phyloP scores from a whole-genome alignment of 2,113 vertebrate genomes.

The Takifugu flavidus region DNA sequence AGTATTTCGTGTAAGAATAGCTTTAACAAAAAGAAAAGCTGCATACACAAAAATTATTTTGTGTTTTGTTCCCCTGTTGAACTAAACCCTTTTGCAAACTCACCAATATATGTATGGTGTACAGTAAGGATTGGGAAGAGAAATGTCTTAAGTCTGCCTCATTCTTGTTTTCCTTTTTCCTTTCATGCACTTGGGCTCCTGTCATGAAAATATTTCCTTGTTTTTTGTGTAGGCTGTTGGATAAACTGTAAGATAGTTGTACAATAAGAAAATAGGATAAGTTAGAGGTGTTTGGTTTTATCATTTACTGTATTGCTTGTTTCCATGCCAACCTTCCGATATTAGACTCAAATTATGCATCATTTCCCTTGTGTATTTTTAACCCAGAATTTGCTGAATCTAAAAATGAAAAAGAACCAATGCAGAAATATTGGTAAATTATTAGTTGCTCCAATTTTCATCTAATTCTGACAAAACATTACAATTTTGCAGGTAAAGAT shows the following conservation, averaged over 20 bases:
- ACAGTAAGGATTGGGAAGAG: not conserved
- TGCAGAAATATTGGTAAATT: constrained; percentile 5
- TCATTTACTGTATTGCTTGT: constrained; percentile 51
- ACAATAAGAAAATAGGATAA: constrained; percentile 17
- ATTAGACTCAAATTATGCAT: constrained; percentile 30
- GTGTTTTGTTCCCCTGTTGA: not conserved
- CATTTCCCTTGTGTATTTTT: constrained; percentile 23
- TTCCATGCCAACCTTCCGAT: constrained; percentile 64
- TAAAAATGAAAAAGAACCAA: constrained; percentile 19
- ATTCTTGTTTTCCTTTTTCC: not conserved
- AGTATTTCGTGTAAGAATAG: too few species aligned
- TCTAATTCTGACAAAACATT: not conserved
- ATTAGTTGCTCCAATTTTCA: not conserved
- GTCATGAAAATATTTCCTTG: constrained; percentile 23
- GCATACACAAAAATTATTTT: not conserved
- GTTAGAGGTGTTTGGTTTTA: constrained; percentile 49
- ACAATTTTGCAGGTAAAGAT: too few species aligned
- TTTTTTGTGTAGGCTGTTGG: constrained; percentile 10
- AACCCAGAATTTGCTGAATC: constrained; percentile 5
- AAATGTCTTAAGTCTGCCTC: not conserved
- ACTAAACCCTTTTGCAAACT: not conserved
- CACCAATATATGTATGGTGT: not conserved
- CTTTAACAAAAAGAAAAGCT: not conserved
- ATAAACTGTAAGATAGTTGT: constrained; percentile 29
- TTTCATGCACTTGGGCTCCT: constrained; percentile 4